A percentile compares a stretch with the other conserved stretches of the same genome.
phyloP scores from a whole-genome alignment of 2,797 vertebrate genomes.

The Sebastes oblongus region DNA sequence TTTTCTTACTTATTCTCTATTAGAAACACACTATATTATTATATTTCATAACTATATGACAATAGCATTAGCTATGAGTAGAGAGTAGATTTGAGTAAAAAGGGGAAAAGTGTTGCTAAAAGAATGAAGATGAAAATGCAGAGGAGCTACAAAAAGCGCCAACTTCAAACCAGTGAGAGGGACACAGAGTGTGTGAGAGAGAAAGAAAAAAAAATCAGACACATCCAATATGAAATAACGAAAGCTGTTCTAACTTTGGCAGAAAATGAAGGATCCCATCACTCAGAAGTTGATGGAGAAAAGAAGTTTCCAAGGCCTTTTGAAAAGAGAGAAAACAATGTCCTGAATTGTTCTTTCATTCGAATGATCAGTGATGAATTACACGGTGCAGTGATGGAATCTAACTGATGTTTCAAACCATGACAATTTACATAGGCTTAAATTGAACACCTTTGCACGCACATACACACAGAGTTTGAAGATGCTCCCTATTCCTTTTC shows the following conservation, averaged over 20 bases:
- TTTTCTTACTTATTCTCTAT: too few relatives aligned
- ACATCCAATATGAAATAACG: neutral
- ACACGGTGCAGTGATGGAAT: constrained; percentile 3
- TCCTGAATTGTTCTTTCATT: neutral
- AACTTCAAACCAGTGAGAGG: neutral
- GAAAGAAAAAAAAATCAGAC: neutral
- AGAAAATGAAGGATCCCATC: neutral
- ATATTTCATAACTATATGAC: too few relatives aligned
- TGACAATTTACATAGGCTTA: neutral
- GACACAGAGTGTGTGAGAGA: neutral
- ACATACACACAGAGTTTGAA: neutral
- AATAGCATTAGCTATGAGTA: too few relatives aligned
- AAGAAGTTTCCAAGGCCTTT: neutral
- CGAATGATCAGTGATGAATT: constrained; percentile 26
- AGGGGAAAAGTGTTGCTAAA: neutral
- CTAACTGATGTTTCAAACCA: constrained; percentile 14
- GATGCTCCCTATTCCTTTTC: neutral
- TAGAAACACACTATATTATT: too few relatives aligned
- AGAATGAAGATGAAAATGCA: neutral
- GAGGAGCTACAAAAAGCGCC: neutral
- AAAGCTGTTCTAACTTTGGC: neutral
- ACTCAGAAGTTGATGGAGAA: neutral
- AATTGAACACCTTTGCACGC: neutral
- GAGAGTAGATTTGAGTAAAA: neutral
- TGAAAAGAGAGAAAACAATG: neutral